Base-by-base conservation (phyloP, 2,797 vertebrate genomes). In the Trematocara caparti region DNA sequence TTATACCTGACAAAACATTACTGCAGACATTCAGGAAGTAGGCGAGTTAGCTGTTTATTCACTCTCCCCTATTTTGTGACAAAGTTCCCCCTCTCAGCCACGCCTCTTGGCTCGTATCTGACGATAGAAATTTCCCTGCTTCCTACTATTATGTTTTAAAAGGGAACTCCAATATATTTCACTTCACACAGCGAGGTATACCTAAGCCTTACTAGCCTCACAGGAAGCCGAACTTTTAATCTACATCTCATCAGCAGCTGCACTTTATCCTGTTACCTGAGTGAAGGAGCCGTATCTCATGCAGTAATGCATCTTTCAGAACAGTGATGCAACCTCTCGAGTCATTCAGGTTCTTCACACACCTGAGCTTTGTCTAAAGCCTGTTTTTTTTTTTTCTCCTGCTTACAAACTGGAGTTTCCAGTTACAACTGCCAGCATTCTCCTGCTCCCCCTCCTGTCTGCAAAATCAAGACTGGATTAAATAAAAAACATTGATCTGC, bases 381-480 rank as follows among this genome's bases (percentile, higher is more conserved):
- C 79, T 57, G 62, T 62, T 53, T 74, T 49, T 79, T 74, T 49
- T 79, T 48, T 64, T 11, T 6, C 34, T 77, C 59, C 75, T 5
- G 4, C 27, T 27, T 59, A 82, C 78, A 83, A 90, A 92, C 92
- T 74, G 75, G 91, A 86, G 76, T 86, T 88, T 94, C 85, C 81
- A 38, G 88, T 92, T 90, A 19, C 17, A 51, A 15, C 27, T 59
- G 51, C 72, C 4, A 1, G 11, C 47, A 17, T 11, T 24, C 3
- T 59, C 32, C 55, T 10, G 47, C 72, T 50, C 53, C 69, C 24
- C n/a, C 34, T 49, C 75, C 13, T 19, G n/a, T 66, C 36, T 12
- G 30, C 5, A 66, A 24, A 43, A 32, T 79, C 14, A 5, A 27
- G 21, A 14, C 4, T 12, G 14, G 12, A 13, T 19, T 51, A 2